phyloP scores from a whole-genome alignment of 2,113 vertebrate genomes.

The Colossoma macropomum region DNA sequence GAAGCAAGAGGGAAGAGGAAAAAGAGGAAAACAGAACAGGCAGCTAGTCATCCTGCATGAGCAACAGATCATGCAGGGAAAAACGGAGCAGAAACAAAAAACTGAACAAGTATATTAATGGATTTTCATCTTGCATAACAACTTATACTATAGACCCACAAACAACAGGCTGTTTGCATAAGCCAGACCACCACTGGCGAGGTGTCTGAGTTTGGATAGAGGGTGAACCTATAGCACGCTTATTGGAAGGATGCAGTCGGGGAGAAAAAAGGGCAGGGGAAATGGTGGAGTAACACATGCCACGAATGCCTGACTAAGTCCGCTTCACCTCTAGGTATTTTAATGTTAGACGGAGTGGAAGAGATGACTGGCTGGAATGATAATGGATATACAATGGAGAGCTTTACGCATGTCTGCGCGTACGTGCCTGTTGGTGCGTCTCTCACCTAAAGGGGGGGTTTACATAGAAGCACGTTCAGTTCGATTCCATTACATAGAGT shows the following conservation, averaged over 20 bases:
- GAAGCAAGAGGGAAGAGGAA: not conserved
- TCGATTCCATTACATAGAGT: not conserved
- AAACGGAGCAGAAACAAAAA: not conserved
- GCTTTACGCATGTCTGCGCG: not conserved
- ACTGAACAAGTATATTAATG: no score
- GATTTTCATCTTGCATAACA: no score
- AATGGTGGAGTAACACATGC: not conserved
- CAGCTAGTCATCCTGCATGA: not conserved
- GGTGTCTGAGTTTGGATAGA: not conserved
- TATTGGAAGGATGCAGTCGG: not conserved
- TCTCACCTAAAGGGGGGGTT: constrained; percentile 8
- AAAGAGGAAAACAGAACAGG: not conserved
- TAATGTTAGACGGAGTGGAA: not conserved
- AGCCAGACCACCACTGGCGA: not conserved
- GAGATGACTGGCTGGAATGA: not conserved
- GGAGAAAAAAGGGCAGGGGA: not conserved
- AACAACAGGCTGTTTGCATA: not conserved
- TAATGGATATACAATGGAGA: not conserved
- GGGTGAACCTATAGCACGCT: not conserved
- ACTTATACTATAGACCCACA: not conserved
- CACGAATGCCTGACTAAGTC: not conserved
- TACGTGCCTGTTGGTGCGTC: constrained; percentile 23
- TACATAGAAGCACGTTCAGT: not conserved
- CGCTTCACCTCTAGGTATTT: not conserved
- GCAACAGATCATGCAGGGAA: not conserved